Evolutionary conservation across 2,888 invertebrate species (phyloP), one percentile per base, ranked within the genome.

Genomic region (Labia minor): DNA sequence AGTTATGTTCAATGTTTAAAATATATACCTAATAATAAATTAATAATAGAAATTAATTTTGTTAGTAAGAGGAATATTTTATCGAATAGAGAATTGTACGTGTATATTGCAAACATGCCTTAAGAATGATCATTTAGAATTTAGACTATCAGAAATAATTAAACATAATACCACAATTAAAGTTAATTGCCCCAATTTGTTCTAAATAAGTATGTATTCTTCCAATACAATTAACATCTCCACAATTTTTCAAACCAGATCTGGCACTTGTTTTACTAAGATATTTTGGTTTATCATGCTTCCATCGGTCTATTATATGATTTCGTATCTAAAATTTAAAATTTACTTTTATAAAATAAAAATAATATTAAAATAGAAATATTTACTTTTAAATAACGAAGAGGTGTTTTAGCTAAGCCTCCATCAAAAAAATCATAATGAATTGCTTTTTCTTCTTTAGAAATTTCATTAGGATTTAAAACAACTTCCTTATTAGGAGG

Each of bases 121-220:
- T n/a, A n/a, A n/a, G n/a, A n/a, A n/a, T n/a, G n/a, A n/a, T n/a
- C n/a, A n/a, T n/a, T n/a, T n/a, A n/a, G n/a, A n/a, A n/a, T n/a
- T n/a, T n/a, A n/a, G n/a, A n/a, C n/a, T n/a, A n/a, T n/a, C n/a
- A n/a, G n/a, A n/a, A n/a, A n/a, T n/a, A n/a, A n/a, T n/a, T n/a
- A n/a, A n/a, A n/a, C n/a, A n/a, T n/a, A n/a, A n/a, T 76, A 81
- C 83, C 79, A 75, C 84, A 84, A 14, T 82, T 82, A 77, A 83
- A 85, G 76, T 86, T 86, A 68, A 85, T 85, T 18, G 82, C 84
- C 16, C 85, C 86, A 69, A 81, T 80, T 75, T 83, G 82, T 74
- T 86, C 85, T 67, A 86, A 75, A 71, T 82, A 82, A 19, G 80
- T 76, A 75, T 85, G 85, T 21, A 86, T 81, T 67, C 82, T 76